phyloP scores from a whole-genome alignment of 2,888 invertebrate genomes.

The Colletes collaris region DNA sequence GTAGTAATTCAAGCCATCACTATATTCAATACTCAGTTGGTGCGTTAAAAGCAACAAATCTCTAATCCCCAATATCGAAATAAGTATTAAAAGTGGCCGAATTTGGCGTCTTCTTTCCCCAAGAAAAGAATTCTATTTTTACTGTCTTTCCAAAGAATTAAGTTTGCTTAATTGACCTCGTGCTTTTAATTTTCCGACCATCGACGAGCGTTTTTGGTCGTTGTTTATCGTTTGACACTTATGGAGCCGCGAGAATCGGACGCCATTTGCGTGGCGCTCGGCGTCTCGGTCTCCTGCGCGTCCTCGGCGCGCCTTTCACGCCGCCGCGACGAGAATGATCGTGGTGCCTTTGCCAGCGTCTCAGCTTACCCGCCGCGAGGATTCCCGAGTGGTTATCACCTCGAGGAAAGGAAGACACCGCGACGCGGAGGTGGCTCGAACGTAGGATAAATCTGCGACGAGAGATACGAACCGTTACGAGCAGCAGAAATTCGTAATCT shows the following conservation, averaged over 20 bases:
- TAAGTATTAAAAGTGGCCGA: no score
- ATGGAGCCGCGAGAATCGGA: constrained; percentile 10
- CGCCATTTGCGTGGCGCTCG: constrained; percentile 32
- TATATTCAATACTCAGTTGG: no score
- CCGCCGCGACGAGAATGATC: constrained; percentile 27
- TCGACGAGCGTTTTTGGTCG: no score
- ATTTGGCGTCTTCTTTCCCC: no score
- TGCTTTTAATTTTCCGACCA: no score
- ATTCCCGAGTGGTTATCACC: constrained; percentile 59
- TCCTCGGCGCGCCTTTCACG: constrained; percentile 33
- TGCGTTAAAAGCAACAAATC: no score
- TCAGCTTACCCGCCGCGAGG: constrained; percentile 50
- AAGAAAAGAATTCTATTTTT: no score
- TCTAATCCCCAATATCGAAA: no score
- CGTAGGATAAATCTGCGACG: constrained; percentile 47
- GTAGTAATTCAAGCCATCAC: no score
- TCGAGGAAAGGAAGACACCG: constrained; percentile 30
- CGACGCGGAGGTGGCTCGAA: neutral
- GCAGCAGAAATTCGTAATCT: constrained; percentile 58
- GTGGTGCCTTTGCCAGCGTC: constrained; percentile 30
- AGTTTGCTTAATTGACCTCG: no score
- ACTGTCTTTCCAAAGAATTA: no score
- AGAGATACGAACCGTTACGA: constrained; percentile 58
- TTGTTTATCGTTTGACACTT: constrained; percentile 15
- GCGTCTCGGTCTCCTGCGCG: constrained; percentile 2